phyloP scores from a whole-genome alignment of 2,797 vertebrate genomes.

The Myioborus melanocephalus region DNA sequence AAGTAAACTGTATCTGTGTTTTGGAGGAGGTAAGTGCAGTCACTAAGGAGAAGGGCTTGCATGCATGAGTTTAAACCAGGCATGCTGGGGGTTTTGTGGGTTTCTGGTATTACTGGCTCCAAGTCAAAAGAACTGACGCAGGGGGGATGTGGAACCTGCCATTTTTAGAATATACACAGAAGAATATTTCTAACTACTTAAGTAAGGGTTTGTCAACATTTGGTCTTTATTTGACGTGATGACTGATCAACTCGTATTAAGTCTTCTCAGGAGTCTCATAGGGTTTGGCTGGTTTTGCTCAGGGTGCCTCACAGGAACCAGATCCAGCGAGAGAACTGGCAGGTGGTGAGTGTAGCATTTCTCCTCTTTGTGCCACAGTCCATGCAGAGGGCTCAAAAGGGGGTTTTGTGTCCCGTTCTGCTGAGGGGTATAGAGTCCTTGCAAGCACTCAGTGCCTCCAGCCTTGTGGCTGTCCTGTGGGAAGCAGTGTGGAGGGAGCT shows the following conservation, averaged over 20 bases:
- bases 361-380: not conserved
- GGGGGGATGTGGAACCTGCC: not conserved
- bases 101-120: not conserved
- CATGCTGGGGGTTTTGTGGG: not conserved
- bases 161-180: not conserved
- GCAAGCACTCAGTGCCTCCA: not conserved
- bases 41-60: not conserved
- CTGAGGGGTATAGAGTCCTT: rapidly evolving
- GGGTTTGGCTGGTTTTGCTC: not conserved
- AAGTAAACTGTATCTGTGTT: not conserved
- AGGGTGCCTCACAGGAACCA: not conserved
- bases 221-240: not conserved
- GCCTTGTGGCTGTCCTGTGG: not conserved
- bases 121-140: not conserved
- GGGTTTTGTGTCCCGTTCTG: not conserved
- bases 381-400: not conserved
- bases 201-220: not conserved
- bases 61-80: not conserved
- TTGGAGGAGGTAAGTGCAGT: not conserved
- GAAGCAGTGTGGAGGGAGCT: rapidly evolving
- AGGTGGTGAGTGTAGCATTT: not conserved
- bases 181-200: not conserved
- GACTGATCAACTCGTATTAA: not conserved
- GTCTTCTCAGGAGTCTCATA: not conserved
- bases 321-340: rapidly evolving